phyloP scores from a whole-genome alignment of 2,113 vertebrate genomes.

The Dendropsophus ebraccatus region DNA sequence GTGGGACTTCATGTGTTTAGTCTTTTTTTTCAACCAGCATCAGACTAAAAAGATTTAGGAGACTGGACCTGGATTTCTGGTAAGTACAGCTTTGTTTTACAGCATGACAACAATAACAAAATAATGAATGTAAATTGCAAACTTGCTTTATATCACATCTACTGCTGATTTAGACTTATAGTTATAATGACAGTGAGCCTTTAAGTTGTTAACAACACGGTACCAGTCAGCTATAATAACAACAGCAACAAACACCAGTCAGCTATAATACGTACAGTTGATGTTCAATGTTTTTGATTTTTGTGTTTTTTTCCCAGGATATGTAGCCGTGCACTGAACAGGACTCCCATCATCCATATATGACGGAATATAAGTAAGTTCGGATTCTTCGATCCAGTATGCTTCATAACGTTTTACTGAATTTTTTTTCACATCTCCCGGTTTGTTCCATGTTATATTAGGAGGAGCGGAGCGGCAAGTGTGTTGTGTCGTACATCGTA shows the following conservation, averaged over 20 bases:
- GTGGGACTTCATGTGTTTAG: no score
- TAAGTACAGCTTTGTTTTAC: no score
- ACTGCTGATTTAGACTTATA: no score
- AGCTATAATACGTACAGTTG: not conserved
- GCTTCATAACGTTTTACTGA: not conserved
- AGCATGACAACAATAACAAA: no score
- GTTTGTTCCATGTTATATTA: not conserved
- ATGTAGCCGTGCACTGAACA: not conserved
- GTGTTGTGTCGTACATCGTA: not conserved
- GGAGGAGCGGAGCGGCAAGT: conserved; percentile 12
- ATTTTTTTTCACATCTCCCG: not conserved
- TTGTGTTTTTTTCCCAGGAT: not conserved
- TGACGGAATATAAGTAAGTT: not conserved
- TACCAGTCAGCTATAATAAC: not conserved
- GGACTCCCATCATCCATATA: not conserved
- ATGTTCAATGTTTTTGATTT: not conserved
- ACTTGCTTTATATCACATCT: no score
- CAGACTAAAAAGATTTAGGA: no score
- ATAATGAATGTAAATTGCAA: no score
- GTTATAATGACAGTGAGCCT: no score
- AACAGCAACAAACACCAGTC: no score
- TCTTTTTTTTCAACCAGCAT: no score
- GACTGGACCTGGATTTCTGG: no score
- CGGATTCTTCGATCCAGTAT: not conserved
- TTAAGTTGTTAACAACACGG: not conserved